Conservation (phyloP, 2,113 vertebrate species). For the Leptobrachium leishanense region DNA sequence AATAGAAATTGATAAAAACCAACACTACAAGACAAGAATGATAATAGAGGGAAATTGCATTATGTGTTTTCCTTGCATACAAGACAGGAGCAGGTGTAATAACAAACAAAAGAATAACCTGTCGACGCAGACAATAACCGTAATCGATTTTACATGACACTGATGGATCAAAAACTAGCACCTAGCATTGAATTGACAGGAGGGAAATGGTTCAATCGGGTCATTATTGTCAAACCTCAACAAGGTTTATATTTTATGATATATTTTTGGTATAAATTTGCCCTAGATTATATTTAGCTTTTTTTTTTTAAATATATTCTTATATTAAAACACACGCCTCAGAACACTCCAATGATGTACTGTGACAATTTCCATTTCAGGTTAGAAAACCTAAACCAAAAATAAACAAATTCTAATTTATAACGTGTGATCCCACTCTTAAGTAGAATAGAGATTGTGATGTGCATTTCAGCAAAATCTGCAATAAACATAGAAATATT, state of each 20-base stretch:
- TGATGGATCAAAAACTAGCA: neutral
- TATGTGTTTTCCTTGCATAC: neutral
- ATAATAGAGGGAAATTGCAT: too few species aligned
- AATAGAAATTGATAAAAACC: too few species aligned
- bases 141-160: constrained; percentile 25
- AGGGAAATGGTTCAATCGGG: neutral
- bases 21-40: too few species aligned
- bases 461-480: too few species aligned
- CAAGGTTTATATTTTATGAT: neutral
- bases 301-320: neutral
- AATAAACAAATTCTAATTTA: too few species aligned
- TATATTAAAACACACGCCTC: neutral
- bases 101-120: constrained; percentile 1
- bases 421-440: too few species aligned
- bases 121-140: neutral
- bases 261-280: neutral
- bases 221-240: constrained; percentile 1
- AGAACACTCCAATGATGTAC: too few species aligned
- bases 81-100: constrained; percentile 4
- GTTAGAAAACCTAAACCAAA: too few species aligned
- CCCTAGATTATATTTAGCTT: neutral
- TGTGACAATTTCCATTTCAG: too few species aligned
- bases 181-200: neutral
- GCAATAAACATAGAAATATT: too few species aligned
- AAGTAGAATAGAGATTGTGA: too few species aligned